Evolutionary conservation across 2,888 invertebrate species (phyloP), one percentile per base, ranked within the genome.

Genomic region (Ctena decussata): DNA sequence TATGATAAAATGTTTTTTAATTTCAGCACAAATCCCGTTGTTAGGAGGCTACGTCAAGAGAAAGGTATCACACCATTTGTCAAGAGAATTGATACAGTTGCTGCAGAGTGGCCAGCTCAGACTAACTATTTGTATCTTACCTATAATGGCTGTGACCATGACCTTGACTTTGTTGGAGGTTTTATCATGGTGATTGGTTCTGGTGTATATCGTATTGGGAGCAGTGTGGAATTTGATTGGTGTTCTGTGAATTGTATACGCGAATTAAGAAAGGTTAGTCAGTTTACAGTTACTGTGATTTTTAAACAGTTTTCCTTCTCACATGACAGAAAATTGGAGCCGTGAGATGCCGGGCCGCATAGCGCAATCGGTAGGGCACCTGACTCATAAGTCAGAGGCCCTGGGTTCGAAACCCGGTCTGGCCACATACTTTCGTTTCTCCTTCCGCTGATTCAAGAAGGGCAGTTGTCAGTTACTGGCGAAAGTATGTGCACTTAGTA

Each of bases 151-250:
- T 80, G 83, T 0, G 91, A 91, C 35, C 94, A 96, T 89, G 96
- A 96, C 90, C 80, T 96, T 5, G 79, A 82, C 35, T 94, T 94
- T 86, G 89, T 83, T 11, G 94, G 93, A 24, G 92, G 93, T 8
- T 90, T 91, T 77, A 89, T 93, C 75, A 93, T 99, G 97, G 99
- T 99, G 1, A 97, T 99, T 71, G 99, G 99, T 95, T 95, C 95
- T 5, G 96, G 96, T 0, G 96, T 95, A 32, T 96, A 96, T 87
- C 88, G 95, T 39, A 96, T 96, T 30, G 96, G 95, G n/a, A 98
- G 99, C 95, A 99, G 99, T 0, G 99, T 99, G 8, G 99, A 99
- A 96, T 99, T 99, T 96, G 99, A 99, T 96, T 99, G 99, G 98
- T 99, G 99, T 95, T 99, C 99, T 27, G 99, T 99, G 0, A 98